Conservation (phyloP, 2,888 invertebrate species). For the Lepidonotus clava region DNA sequence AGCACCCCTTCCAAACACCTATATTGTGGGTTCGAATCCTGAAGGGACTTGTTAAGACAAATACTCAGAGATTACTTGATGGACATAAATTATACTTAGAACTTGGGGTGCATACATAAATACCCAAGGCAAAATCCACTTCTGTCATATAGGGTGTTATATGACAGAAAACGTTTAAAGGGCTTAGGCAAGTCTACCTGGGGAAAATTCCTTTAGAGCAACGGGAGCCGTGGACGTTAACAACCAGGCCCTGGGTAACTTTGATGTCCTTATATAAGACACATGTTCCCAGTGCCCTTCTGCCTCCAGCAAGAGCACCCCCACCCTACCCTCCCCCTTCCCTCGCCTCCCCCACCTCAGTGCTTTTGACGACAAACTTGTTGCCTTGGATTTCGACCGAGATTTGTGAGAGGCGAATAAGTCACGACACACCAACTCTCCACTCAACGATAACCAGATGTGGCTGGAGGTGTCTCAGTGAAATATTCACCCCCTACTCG, state of each 20-base stretch:
- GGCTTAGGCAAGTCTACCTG: too few relatives aligned
- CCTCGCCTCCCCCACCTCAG: background rate
- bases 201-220: too few relatives aligned
- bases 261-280: slow-evolving; percentile 25
- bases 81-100: too few relatives aligned
- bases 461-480: background rate
- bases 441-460: background rate
- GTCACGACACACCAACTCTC: background rate
- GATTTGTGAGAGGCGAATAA: background rate
- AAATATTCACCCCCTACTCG: background rate
- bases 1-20: too few relatives aligned
- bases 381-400: background rate
- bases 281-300: slow-evolving; percentile 3
- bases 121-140: too few relatives aligned
- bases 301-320: background rate
- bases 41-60: too few relatives aligned
- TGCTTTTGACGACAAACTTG: slow-evolving; percentile 15
- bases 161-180: too few relatives aligned
- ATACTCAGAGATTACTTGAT: too few relatives aligned
- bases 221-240: too few relatives aligned
- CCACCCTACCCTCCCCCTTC: background rate
- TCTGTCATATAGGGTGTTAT: too few relatives aligned
- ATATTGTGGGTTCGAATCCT: too few relatives aligned
- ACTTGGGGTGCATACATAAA: too few relatives aligned
- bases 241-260: background rate